Base-by-base conservation (phyloP, 2,113 vertebrate species). In the Nibea albiflora region DNA sequence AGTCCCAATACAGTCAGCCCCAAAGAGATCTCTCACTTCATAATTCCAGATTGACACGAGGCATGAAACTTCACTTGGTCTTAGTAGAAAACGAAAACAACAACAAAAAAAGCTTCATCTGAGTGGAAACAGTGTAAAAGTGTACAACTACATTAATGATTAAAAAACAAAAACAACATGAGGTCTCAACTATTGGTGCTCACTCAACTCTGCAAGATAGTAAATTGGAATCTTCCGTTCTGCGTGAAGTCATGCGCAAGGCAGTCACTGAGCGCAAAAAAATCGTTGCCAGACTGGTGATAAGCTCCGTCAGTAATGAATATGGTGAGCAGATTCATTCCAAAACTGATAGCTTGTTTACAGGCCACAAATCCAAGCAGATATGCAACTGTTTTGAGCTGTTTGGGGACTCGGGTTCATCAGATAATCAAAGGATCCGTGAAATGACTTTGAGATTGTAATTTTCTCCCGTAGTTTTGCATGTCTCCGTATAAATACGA, bases 171-270 rank as follows among this genome's bases (percentile, higher is more conserved):
- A 44, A 60, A 26, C 39, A 61, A 61, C 58, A 56, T 0, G 35
- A 78, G 22, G 16, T 66, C 35, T 61, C 56, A 61, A 16, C 9
- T 14, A 26, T 17, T 4, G 1, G 47, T n/a, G 53, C 58, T 20
- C 28, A 4, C 19, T 63, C 61, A 19, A 10, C 62, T 70, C 50
- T 62, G 72, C 3, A 62, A 57, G 54, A 63, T 39, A 22, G 63
- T 22, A 42, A 52, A 26, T 19, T 54, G 44, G 57, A 52, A 63
- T 63, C 57, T 35, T 56, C 17, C 54, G 17, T 39, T 8, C 24
- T 49, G 63, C 44, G 63, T 80, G 44, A 70, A 49, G 39, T 78
- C 70, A 76, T 78, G 86, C 35, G 20, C 14, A 73, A 22, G 53
- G 17, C 44, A 61, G 60, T 35, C 70, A 54, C 57, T 20, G 56